phyloP scores from a whole-genome alignment of 2,797 vertebrate species.

The Craterocephalus amniculus region DNA sequence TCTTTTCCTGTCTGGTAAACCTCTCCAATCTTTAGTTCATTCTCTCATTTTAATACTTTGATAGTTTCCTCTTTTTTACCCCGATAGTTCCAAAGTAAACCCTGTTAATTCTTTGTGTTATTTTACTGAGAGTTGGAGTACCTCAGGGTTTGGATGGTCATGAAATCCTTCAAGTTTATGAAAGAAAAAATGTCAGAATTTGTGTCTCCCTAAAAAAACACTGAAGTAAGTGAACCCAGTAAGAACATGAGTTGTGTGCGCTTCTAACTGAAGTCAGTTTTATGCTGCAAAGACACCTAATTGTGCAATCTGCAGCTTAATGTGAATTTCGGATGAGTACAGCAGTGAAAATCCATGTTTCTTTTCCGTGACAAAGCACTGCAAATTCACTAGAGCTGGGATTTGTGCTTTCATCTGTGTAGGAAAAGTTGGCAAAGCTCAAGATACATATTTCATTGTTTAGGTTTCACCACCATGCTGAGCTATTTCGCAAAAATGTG shows the following conservation, averaged over 20 bases:
- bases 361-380: slow-evolving; percentile 3
- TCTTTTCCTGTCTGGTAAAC: slow-evolving; percentile 92
- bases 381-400: not conserved
- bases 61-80: not conserved
- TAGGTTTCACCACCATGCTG: not conserved
- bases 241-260: not conserved
- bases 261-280: not conserved
- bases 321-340: not conserved
- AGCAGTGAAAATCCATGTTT: not conserved
- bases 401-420: not conserved
- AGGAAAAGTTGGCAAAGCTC: not conserved
- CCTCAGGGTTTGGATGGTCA: not conserved
- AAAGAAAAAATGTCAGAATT: slow-evolving; percentile 3
- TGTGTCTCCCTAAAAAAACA: not conserved
- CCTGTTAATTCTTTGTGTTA: not conserved
- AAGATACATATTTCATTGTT: slow-evolving; percentile 25
- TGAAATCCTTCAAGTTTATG: not conserved
- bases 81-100: not conserved
- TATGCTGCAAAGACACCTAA: not conserved
- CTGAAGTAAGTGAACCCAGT: not conserved
- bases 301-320: not conserved
- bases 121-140: not conserved
- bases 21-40: not conserved
- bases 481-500: slow-evolving; percentile 1
- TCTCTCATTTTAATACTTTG: not conserved